These are phyloP conservation scores for Larimichthys crocea DNA, from an alignment of 2,113 vertebrate species.

Conservation along the genomic window DNA sequence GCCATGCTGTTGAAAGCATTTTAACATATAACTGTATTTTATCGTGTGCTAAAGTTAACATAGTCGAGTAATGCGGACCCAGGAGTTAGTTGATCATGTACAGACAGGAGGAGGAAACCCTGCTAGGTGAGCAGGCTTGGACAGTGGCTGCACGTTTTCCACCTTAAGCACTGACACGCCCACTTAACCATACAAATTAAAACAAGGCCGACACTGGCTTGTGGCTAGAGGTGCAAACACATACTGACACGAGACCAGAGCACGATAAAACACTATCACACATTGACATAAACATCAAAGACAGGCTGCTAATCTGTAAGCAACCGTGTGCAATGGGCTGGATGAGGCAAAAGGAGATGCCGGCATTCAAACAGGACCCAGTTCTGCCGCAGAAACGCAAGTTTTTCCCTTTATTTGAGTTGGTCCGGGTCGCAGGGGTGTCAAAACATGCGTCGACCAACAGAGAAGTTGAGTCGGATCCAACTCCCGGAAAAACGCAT, in stretches of 20 bases:
- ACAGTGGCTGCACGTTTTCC: slow-evolving; percentile 24
- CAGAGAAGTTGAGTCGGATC: too few relatives aligned
- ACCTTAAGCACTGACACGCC: slow-evolving; percentile 26
- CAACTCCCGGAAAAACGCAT: too few relatives aligned
- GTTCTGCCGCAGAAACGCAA: too few relatives aligned
- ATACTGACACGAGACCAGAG: slow-evolving; percentile 33
- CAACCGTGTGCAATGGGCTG: neutral
- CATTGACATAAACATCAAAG: slow-evolving; percentile 59
- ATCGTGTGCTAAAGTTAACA: slow-evolving; percentile 29
- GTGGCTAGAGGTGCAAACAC: slow-evolving; percentile 26
- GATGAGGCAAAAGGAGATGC: neutral
- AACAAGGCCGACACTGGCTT: slow-evolving; percentile 42
- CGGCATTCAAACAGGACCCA: too few relatives aligned
- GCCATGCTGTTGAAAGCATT: slow-evolving; percentile 31
- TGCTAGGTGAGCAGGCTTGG: slow-evolving; percentile 15
- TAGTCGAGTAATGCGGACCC: slow-evolving; percentile 46
- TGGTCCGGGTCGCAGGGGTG: too few relatives aligned
- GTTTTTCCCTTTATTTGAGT: too few relatives aligned
- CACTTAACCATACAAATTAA: slow-evolving; percentile 49
- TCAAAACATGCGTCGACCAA: too few relatives aligned
- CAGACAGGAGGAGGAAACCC: slow-evolving; percentile 21
- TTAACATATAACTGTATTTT: slow-evolving; percentile 27
- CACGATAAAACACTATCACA: slow-evolving; percentile 41
- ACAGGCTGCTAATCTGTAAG: slow-evolving; percentile 39
- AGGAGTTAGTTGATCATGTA: slow-evolving; percentile 37